Percentiles rank a stretch among this genome's conserved stretches.
Conservation (phyloP, 2,797 vertebrate genomes). For the Galago senegalensis region DNA sequence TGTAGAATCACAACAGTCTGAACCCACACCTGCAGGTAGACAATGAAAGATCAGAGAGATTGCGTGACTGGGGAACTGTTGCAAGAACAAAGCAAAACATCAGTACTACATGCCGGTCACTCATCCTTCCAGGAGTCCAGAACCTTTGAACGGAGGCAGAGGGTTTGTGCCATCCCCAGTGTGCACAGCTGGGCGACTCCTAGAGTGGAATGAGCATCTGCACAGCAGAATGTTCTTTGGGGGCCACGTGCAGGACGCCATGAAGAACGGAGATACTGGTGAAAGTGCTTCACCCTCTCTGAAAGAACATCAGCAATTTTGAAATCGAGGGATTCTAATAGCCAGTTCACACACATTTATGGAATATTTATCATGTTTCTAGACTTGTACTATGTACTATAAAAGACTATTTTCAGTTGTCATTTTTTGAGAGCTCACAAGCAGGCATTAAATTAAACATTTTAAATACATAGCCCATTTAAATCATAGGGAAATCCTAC, state of each 20-base stretch:
- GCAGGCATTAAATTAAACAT: not conserved
- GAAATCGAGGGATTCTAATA: not conserved
- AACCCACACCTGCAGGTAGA: not conserved
- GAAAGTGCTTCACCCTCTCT: not conserved
- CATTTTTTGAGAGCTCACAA: not conserved
- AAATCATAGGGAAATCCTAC: not conserved
- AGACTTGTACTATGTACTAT: not conserved
- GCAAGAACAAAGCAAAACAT: constrained; percentile 17
- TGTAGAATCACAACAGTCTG: not conserved
- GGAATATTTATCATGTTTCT: not conserved
- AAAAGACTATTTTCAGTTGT: not conserved
- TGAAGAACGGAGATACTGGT: not conserved
- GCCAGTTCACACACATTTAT: not conserved
- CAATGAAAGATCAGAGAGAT: not conserved
- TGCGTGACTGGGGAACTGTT: not conserved
- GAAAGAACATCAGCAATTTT: not conserved
- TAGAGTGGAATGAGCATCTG: not conserved
- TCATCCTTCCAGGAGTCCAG: not conserved
- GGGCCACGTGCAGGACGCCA: not conserved
- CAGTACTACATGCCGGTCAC: not conserved
- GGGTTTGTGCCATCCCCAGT: not conserved
- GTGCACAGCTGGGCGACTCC: not conserved
- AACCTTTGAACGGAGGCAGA: not conserved
- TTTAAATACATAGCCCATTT: not conserved
- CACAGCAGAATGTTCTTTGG: not conserved